Percentiles rank a stretch among this genome's conserved stretches.
Conservation (phyloP, 2,888 invertebrate species). For the Kryphioiulus occultus region DNA sequence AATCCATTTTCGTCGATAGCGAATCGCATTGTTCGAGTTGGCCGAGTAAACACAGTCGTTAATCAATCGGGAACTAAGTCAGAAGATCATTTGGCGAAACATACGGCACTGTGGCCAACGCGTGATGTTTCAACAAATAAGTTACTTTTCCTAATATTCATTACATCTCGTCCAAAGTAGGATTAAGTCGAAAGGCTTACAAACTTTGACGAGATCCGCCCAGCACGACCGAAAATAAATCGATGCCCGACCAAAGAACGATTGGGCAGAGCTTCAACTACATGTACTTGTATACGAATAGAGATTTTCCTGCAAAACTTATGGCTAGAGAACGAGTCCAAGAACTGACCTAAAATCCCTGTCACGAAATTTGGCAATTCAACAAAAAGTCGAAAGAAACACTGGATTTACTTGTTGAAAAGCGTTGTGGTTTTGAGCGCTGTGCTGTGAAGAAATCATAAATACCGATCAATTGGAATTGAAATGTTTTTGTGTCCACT, state of each 20-base stretch:
- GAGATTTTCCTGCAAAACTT: background rate
- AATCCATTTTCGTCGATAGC: constrained; percentile 39
- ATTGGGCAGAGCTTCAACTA: background rate
- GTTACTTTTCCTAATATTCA: constrained; percentile 45
- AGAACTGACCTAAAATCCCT: background rate
- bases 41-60: constrained; percentile 35
- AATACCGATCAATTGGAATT: no score
- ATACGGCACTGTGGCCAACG: constrained; percentile 33
- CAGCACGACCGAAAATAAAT: background rate
- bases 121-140: constrained; percentile 46
- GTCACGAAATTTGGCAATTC: background rate
- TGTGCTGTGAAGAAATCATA: no score
- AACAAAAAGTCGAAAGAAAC: no score
- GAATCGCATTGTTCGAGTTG: constrained; percentile 34
- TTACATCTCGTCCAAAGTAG: constrained; percentile 30
- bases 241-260: background rate
- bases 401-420: no score
- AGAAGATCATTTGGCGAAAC: constrained; percentile 41
- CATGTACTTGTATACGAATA: no score
- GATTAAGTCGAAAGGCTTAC: constrained; percentile 21
- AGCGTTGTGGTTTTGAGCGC: no score
- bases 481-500: no score
- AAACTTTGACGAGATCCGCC: constrained; percentile 13
- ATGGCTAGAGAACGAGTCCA: background rate
- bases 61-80: constrained; percentile 44